Base-by-base conservation (phyloP, 64 coral and sea anemone species). In the Stylophora pistillata region DNA sequence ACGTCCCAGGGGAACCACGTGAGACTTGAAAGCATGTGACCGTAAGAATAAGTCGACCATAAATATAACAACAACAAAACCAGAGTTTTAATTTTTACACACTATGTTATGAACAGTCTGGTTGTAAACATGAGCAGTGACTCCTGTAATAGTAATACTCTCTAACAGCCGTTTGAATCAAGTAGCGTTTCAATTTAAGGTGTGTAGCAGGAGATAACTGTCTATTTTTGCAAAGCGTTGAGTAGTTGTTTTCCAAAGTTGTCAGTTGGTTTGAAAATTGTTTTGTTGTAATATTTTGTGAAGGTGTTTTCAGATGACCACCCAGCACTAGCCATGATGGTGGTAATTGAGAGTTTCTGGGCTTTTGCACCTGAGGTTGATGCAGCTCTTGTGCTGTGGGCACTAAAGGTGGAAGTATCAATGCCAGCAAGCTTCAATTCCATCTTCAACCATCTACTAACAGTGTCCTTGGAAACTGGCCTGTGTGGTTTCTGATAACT, bases 371-470 rank as follows among this genome's bases (percentile, higher is more conserved):
- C 73, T 34, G 84, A 89, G 21, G 81, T 86, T 77, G 73, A 86
- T 33, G 89, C 73, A 78, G 71, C 80, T 91, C 89, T 85, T 17
- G 81, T 86, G 64, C 89, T 91, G 81, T 91, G 89, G 41, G 89
- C 89, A 62, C 71, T 20, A 31, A 76, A 91, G 56, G 72, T 76
- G 32, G 89, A 86, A 23, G 73, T 86, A 86, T 91, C 81, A 66
- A 91, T 91, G 10, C 89, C 89, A 31, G 89, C 81, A 69, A 29
- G 41, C 53, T 75, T 86, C 23, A 91, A 68, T 66, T 52, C 82
- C 9, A 10, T 12, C 25, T 91, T 91, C 54, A 78, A 32, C 90
- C 59, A 92, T 92, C 90, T 65, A 56, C 73, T 65, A 11, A 86
- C 58, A 55, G 89, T 85, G 74, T 91, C 58, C 54, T 86, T 91